phyloP scores from a whole-genome alignment of 2,888 invertebrate genomes.

The Isotomurus palustris region DNA sequence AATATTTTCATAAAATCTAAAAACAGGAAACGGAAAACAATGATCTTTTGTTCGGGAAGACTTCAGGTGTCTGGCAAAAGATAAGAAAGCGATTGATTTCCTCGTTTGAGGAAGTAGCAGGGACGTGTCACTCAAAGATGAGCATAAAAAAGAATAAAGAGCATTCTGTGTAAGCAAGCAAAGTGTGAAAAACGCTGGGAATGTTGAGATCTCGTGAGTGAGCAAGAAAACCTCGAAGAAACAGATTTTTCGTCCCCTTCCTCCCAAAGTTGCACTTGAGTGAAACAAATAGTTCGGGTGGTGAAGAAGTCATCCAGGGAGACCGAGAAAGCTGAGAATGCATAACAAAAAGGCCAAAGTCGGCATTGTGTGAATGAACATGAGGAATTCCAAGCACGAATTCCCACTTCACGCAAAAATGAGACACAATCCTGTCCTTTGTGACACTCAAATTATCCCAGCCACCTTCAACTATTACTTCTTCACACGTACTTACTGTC shows the following conservation, averaged over 20 bases:
- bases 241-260: slow-evolving; percentile 4
- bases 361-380: slow-evolving; percentile 31
- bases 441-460: slow-evolving; percentile 26
- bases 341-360: slow-evolving; percentile 20
- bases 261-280: slow-evolving; percentile 7
- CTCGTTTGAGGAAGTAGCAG: not conserved
- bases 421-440: slow-evolving; percentile 34
- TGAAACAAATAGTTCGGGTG: slow-evolving; percentile 9
- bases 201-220: no score
- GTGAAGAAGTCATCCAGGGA: slow-evolving; percentile 3
- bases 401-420: slow-evolving; percentile 38
- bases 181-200: no score
- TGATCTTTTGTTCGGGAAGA: no score
- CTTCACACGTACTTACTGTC: slow-evolving; percentile 22
- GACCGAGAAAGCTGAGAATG: slow-evolving; percentile 9
- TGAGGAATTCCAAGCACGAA: slow-evolving; percentile 21
- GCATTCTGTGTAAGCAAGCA: not conserved
- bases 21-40: no score
- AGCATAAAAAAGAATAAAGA: not conserved
- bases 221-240: slow-evolving; percentile 1
- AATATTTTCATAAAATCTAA: no score
- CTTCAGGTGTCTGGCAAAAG: no score
- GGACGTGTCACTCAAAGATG: slow-evolving; percentile 2
- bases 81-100: no score
- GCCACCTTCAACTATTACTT: slow-evolving; percentile 21